Conservation (phyloP, 2,797 vertebrate genomes). For the Salarias fasciatus region DNA sequence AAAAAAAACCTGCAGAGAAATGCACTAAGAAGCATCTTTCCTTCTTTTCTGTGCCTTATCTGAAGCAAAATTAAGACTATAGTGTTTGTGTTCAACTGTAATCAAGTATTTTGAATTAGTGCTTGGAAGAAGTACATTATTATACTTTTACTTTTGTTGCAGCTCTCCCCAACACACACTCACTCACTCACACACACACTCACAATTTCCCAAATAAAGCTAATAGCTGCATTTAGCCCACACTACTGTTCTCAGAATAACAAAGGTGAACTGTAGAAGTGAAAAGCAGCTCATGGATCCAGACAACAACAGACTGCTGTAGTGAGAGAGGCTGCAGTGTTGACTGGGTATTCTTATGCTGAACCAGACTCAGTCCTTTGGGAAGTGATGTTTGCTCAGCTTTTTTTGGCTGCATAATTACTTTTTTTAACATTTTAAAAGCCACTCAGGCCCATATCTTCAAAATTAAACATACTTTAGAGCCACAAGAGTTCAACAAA, state of each 20-base stretch:
- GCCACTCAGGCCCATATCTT: constrained; percentile 2
- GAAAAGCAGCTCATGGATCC: constrained; percentile 41
- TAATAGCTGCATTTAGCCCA: constrained; percentile 3
- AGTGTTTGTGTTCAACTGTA: too few species aligned
- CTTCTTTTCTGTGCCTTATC: too few species aligned
- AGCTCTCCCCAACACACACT: too few species aligned
- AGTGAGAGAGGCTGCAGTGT: constrained; percentile 57
- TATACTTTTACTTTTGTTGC: too few species aligned
- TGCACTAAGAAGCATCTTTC: too few species aligned
- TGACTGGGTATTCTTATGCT: constrained; percentile 74
- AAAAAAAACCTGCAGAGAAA: too few species aligned
- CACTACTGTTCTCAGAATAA: constrained; percentile 42
- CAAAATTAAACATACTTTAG: constrained; percentile 7
- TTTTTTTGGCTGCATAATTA: constrained; percentile 68
- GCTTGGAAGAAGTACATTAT: too few species aligned
- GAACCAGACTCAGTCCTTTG: constrained; percentile 52
- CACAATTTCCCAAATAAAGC: constrained; percentile 10
- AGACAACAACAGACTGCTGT: constrained; percentile 40
- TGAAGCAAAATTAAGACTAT: too few species aligned
- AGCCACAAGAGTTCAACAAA: too few species aligned
- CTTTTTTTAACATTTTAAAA: constrained; percentile 71
- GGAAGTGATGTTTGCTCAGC: constrained; percentile 72
- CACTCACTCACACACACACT: too few species aligned
- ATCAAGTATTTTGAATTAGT: too few species aligned
- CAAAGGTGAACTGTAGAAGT: constrained; percentile 51